Evolutionary conservation across 2,888 invertebrate species (phyloP).

Genomic region (Ferdinandea cuprea): DNA sequence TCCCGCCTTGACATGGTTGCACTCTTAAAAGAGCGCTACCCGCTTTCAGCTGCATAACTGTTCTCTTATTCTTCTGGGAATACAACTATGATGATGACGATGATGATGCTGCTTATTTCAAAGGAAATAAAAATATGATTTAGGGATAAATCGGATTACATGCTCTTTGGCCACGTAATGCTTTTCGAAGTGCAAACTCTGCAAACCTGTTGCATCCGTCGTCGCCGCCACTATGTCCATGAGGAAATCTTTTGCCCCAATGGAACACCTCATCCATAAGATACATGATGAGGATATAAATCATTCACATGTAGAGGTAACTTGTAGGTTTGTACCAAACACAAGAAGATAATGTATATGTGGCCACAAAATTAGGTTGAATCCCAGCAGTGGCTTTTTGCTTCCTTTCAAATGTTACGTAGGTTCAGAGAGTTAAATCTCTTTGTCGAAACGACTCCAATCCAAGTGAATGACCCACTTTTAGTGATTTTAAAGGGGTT

Average conservation of each 20-base stretch:
- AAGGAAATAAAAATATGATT: conserved; percentile 31
- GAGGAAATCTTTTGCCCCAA: not conserved
- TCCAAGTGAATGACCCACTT: conserved; percentile 28
- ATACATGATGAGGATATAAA: conserved; percentile 33
- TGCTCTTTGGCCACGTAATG: not conserved
- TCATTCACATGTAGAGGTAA: conserved; percentile 1
- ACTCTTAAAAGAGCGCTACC: too few species aligned
- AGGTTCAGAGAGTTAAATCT: too few species aligned
- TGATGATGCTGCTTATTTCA: too few species aligned
- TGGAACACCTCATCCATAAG: conserved; percentile 6
- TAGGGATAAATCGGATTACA: conserved; percentile 26
- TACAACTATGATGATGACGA: not conserved
- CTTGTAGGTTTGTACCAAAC: not conserved
- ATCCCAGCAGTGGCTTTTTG: conserved; percentile 28
- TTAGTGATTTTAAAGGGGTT: too few species aligned
- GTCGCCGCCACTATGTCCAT: too few species aligned
- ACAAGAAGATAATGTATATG: conserved; percentile 23
- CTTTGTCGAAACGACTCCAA: too few species aligned
- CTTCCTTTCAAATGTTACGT: too few species aligned
- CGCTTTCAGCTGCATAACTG: too few species aligned
- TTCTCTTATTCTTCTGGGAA: too few species aligned
- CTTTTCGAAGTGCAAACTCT: conserved; percentile 5
- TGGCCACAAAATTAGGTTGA: conserved; percentile 51
- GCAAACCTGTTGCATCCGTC: conserved; percentile 42
- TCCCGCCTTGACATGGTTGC: too few species aligned